phyloP scores from a whole-genome alignment of 2,797 vertebrate species.

The Austrolebias charrua region DNA sequence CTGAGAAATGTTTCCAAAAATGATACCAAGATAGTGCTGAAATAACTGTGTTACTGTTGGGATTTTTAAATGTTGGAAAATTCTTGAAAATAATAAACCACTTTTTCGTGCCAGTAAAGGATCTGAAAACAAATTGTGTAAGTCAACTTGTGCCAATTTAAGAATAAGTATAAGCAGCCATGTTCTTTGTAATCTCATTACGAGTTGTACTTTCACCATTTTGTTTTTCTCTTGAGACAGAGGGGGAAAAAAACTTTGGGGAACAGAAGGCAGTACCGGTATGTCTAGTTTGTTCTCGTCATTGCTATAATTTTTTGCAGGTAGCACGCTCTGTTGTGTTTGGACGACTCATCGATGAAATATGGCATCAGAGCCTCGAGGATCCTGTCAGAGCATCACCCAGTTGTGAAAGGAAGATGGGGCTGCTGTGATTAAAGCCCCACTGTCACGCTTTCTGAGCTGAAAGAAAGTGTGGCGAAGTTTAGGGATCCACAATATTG shows the following conservation, averaged over 20 bases:
- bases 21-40: too few relatives aligned
- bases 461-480: slow-evolving; percentile 39
- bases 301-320: slow-evolving; percentile 41
- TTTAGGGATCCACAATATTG: too few relatives aligned
- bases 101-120: slow-evolving; percentile 19
- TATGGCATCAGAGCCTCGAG: slow-evolving; percentile 39
- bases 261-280: slow-evolving; percentile 46
- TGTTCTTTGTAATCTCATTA: slow-evolving; percentile 34
- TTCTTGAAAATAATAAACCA: not conserved
- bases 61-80: not conserved
- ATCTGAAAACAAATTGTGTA: slow-evolving; percentile 21
- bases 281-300: slow-evolving; percentile 57
- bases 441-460: slow-evolving; percentile 19
- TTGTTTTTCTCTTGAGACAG: slow-evolving; percentile 6
- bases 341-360: slow-evolving; percentile 61
- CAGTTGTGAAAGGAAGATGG: slow-evolving; percentile 34
- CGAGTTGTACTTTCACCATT: slow-evolving; percentile 49
- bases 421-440: slow-evolving; percentile 43
- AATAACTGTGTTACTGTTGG: too few relatives aligned
- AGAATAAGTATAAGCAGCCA: slow-evolving; percentile 18
- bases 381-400: slow-evolving; percentile 27
- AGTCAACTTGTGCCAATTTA: slow-evolving; percentile 10
- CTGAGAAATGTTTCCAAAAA: too few relatives aligned
- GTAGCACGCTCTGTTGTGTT: slow-evolving; percentile 50
- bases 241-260: slow-evolving; percentile 57